Conservation (phyloP, 2,797 vertebrate genomes). For the Serranus cabrilla region DNA sequence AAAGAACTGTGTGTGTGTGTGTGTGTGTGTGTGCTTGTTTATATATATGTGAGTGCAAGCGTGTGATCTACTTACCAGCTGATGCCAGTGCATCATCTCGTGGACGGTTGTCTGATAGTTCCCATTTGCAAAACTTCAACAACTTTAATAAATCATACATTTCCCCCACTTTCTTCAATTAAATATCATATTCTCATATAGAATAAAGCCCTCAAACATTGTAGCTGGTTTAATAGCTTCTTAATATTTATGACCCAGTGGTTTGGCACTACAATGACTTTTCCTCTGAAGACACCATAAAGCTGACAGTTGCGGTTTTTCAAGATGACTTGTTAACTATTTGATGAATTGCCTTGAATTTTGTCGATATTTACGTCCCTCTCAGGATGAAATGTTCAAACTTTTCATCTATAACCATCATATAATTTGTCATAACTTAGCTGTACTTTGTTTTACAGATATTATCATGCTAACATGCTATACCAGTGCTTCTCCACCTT, state of each 20-base stretch:
- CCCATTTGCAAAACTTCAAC: slow-evolving; percentile 31
- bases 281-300: not conserved
- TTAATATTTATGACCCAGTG: not conserved
- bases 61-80: slow-evolving; percentile 73
- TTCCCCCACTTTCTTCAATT: slow-evolving; percentile 19
- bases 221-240: not conserved
- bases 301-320: not conserved
- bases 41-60: slow-evolving; percentile 8
- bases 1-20: slow-evolving; percentile 69
- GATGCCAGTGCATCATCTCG: slow-evolving; percentile 64
- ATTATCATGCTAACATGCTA: not conserved
- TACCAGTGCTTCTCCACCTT: too few relatives aligned
- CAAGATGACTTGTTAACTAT: not conserved
- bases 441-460: not conserved
- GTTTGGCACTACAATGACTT: not conserved
- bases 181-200: slow-evolving; percentile 9
- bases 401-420: not conserved
- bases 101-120: slow-evolving; percentile 37
- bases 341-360: not conserved
- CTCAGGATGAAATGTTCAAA: not conserved
- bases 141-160: slow-evolving; percentile 30
- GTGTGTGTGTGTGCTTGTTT: slow-evolving; percentile 35
- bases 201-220: not conserved
- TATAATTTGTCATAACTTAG: not conserved
- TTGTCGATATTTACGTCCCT: not conserved